Evolutionary conservation across 2,888 invertebrate genomes (phyloP).

Genomic region (Synergus japonicus): DNA sequence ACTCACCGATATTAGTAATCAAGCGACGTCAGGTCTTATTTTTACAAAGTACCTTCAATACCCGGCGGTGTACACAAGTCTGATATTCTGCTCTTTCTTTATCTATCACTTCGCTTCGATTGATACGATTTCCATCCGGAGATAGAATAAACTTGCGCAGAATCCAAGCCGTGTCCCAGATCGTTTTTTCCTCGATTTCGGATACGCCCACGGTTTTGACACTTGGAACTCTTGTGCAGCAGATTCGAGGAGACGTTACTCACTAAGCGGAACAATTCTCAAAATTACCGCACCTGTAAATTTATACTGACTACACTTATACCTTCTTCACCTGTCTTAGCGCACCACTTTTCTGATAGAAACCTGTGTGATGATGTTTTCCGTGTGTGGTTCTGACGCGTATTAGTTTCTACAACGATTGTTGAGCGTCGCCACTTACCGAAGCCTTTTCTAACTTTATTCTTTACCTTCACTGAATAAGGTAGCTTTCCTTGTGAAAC

Average conservation of each 20-base stretch:
- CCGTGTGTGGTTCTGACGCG: not conserved
- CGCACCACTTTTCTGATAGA: not conserved
- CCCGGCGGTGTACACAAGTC: not conserved
- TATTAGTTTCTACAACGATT: not conserved
- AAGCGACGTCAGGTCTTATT: not conserved
- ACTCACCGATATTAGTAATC: not conserved
- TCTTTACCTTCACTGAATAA: not conserved
- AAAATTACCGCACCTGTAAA: conserved; percentile 10
- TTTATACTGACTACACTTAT: not conserved
- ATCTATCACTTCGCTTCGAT: not conserved
- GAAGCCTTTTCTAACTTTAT: not conserved
- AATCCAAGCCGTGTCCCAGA: not conserved
- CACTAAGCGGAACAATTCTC: not conserved
- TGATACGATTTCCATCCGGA: conserved; percentile 3
- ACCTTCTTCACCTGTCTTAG: not conserved
- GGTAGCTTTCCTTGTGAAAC: too few species aligned
- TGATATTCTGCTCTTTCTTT: not conserved
- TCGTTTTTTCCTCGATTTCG: not conserved
- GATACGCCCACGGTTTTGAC: not conserved
- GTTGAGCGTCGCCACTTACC: not conserved
- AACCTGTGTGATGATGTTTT: too few species aligned
- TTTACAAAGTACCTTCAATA: not conserved
- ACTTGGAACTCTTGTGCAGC: not conserved
- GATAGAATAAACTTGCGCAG: conserved; percentile 3
- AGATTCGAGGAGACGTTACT: not conserved